Conservation (phyloP, 2,797 vertebrate genomes). For the Trichosurus vulpecula region DNA sequence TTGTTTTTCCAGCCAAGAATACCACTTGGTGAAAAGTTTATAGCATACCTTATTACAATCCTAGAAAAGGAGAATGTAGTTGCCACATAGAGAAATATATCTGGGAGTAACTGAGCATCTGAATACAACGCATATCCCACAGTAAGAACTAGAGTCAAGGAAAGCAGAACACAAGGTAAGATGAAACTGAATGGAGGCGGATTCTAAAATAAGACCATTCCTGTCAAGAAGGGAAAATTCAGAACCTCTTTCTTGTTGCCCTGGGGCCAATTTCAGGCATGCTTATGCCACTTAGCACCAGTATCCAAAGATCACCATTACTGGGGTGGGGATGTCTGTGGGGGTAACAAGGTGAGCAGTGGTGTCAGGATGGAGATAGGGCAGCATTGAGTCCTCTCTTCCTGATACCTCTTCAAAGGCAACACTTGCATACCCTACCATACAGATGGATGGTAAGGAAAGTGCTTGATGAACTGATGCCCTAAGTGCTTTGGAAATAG, state of each 20-base stretch:
- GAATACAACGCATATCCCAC: not conserved
- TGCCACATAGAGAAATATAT: not conserved
- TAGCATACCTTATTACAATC: not conserved
- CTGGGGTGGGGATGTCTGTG: accelerated
- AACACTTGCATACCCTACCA: not conserved
- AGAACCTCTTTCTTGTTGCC: not conserved
- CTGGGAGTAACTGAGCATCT: not conserved
- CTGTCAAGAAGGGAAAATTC: not conserved
- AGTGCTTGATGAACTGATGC: not conserved
- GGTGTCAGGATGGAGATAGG: not conserved
- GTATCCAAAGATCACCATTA: accelerated
- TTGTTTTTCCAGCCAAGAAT: not conserved
- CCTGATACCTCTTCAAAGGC: not conserved
- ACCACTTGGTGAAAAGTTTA: not conserved
- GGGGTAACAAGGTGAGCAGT: accelerated
- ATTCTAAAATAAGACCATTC: not conserved
- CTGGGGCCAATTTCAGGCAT: not conserved
- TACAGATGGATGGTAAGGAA: not conserved
- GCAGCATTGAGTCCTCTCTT: not conserved
- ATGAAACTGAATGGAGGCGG: not conserved
- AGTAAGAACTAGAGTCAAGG: not conserved
- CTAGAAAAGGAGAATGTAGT: not conserved
- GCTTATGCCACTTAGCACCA: not conserved
- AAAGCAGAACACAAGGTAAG: not conserved
- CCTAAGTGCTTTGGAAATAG: not conserved